Evolutionary conservation across 2,113 vertebrate genomes (phyloP), one percentile per base, ranked within the genome.

Genomic region (Phyllostomus discolor): DNA sequence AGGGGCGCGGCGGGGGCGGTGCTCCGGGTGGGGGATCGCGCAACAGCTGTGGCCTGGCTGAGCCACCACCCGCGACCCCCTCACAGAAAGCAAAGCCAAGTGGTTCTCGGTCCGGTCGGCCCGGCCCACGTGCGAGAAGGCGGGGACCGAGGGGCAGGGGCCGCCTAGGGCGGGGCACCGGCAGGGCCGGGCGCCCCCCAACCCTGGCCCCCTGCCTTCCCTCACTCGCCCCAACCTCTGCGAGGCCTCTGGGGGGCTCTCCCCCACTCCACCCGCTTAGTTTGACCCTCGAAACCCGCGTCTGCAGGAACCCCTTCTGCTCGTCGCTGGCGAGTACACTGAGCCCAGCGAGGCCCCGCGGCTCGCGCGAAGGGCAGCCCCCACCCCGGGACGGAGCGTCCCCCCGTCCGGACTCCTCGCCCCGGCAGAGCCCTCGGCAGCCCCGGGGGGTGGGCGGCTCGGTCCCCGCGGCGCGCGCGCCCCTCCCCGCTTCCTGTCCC

Each of bases 401-500:
- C 73, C 0, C 46, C 43, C 59, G 85, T 46, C 28, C 1, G 20
- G 69, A 48, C 79, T 67, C 33, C 19, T 59, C 2, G 2, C 50
- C 48, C 7, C 2, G 16, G 72, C 54, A 14, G 72, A 1, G 17
- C 93, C 57, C 72, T 38, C 16, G n/a, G 33, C 59, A 46, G 43
- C 80, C 26, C 9, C 0, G 26, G 5, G 59, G 24, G 59, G 59
- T 26, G 59, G 10, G 22, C 14, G 14, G 5, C 38, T 57, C 10
- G 6, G 43, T 79, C 28, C 10, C 8, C 20, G 66, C 72, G 16
- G 19, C 10, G 83, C 22, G 4, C 19, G 67, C 38, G 38, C 93
- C 94, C 94, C 96, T 81, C 89, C 95, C 87, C 43, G 52, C 90
- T 97, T 97, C 97, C 95, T 90, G 86, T 50, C 46, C 57, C 82